phyloP scores from a whole-genome alignment of 2,113 vertebrate species.

The Vidua macroura region DNA sequence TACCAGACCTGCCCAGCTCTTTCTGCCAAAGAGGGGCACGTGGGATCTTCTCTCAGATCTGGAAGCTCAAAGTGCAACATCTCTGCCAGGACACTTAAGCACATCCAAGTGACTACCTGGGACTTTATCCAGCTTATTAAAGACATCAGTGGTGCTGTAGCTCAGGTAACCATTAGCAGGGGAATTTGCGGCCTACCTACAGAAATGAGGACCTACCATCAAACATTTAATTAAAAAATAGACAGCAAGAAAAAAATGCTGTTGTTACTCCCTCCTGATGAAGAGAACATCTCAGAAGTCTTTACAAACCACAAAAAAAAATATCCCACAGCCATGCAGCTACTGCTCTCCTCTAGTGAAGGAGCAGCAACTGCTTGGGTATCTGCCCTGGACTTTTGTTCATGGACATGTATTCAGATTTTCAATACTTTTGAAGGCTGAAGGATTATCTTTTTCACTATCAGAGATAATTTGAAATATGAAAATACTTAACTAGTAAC shows the following conservation, averaged over 20 bases:
- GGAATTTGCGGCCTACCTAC: background rate
- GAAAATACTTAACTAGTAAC: background rate
- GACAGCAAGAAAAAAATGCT: background rate
- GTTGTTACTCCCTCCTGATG: background rate
- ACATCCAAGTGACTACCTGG: background rate
- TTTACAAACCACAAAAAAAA: background rate
- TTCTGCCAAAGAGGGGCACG: background rate
- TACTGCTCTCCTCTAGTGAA: background rate
- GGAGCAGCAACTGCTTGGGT: background rate
- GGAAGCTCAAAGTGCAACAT: background rate
- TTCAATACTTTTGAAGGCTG: background rate
- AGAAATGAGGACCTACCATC: background rate
- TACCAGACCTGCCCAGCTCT: background rate
- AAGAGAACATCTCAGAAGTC: background rate
- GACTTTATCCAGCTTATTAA: background rate
- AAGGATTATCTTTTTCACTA: background rate
- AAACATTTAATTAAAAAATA: constrained; percentile 9
- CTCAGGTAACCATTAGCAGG: background rate
- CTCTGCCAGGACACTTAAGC: background rate
- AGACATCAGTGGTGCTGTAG: background rate
- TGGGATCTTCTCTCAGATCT: background rate
- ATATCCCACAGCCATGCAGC: background rate
- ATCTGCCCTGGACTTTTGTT: background rate
- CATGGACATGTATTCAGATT: background rate
- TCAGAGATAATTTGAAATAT: background rate